phyloP scores from a whole-genome alignment of 1,140 invertebrate genomes.

The Bacillus rossius region DNA sequence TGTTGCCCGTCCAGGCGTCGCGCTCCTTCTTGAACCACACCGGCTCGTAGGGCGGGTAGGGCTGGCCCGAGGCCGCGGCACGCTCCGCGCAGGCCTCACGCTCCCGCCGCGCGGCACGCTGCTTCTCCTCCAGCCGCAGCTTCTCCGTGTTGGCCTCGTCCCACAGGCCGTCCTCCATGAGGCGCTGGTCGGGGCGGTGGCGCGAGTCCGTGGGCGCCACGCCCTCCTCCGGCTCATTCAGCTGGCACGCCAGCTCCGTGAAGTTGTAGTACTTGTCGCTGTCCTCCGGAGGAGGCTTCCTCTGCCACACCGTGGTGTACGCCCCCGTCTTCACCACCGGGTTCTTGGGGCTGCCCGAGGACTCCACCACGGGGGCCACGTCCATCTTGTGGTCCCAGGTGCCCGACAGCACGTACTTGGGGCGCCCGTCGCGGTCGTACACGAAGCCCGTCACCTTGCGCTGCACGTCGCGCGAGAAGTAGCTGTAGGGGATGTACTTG shows the following conservation, averaged over 20 bases:
- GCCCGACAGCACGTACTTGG: slow-evolving; percentile 80
- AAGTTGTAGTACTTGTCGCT: slow-evolving; percentile 88
- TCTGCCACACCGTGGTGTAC: slow-evolving; percentile 80
- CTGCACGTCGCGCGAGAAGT: slow-evolving; percentile 93
- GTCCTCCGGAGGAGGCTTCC: slow-evolving; percentile 64
- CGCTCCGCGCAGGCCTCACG: slow-evolving; percentile 75
- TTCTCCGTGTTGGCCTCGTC: slow-evolving; percentile 95
- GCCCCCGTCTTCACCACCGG: slow-evolving; percentile 88
- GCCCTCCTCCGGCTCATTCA: slow-evolving; percentile 91
- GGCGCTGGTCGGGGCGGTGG: slow-evolving; percentile 89
- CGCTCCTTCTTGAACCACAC: slow-evolving; percentile 87
- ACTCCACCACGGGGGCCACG: slow-evolving; percentile 81
- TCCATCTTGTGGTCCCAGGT: slow-evolving; percentile 96
- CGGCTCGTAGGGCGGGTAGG: slow-evolving; percentile 73
- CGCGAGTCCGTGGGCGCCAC: slow-evolving; percentile 95
- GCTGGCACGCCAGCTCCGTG: slow-evolving; percentile 88
- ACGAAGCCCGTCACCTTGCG: slow-evolving; percentile 67
- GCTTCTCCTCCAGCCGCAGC: slow-evolving; percentile 90
- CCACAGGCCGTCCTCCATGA: slow-evolving; percentile 96
- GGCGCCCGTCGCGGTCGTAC: slow-evolving; percentile 51
- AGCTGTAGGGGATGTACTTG: slow-evolving; percentile 96
- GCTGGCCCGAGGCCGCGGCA: slow-evolving; percentile 64
- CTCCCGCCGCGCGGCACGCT: slow-evolving; percentile 63
- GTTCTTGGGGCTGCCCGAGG: slow-evolving; percentile 61
- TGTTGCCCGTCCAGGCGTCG: slow-evolving; percentile 70